phyloP scores from a whole-genome alignment of 2,888 invertebrate species.

The Gisinianus flammeolus region DNA sequence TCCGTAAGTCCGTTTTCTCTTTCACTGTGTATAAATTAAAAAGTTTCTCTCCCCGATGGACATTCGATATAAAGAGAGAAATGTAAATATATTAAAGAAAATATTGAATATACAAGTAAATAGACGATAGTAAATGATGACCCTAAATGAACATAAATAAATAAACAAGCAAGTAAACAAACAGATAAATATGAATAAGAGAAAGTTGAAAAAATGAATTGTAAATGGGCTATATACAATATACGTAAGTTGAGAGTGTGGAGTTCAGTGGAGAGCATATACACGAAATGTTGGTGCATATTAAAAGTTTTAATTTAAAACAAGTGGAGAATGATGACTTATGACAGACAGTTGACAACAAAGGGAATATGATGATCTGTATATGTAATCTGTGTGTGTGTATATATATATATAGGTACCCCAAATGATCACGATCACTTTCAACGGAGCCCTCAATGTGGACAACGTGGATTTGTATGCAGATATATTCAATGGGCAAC shows the following conservation, averaged over 20 bases:
- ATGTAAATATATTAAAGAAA: no score
- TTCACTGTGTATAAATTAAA: neutral
- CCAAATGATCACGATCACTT: slow-evolving; percentile 93
- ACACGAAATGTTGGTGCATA: no score
- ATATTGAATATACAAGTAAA: no score
- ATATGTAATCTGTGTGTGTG: neutral
- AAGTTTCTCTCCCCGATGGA: no score
- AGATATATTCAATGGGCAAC: slow-evolving; percentile 80
- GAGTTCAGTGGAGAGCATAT: no score
- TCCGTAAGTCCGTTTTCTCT: slow-evolving; percentile 39
- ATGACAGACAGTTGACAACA: slow-evolving; percentile 14
- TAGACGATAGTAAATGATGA: neutral
- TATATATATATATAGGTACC: slow-evolving; percentile 67
- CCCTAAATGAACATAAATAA: neutral
- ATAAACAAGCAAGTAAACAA: neutral
- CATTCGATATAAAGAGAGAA: no score
- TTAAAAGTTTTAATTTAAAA: no score
- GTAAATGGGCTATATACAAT: neutral
- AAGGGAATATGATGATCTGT: no score
- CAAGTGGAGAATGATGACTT: no score
- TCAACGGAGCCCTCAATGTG: slow-evolving; percentile 93
- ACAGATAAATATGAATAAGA: no score
- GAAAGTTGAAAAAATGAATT: slow-evolving; percentile 1
- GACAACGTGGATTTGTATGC: slow-evolving; percentile 93
- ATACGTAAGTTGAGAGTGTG: no score